Conservation (phyloP, 2,113 vertebrate species). For the Platanista minor region DNA sequence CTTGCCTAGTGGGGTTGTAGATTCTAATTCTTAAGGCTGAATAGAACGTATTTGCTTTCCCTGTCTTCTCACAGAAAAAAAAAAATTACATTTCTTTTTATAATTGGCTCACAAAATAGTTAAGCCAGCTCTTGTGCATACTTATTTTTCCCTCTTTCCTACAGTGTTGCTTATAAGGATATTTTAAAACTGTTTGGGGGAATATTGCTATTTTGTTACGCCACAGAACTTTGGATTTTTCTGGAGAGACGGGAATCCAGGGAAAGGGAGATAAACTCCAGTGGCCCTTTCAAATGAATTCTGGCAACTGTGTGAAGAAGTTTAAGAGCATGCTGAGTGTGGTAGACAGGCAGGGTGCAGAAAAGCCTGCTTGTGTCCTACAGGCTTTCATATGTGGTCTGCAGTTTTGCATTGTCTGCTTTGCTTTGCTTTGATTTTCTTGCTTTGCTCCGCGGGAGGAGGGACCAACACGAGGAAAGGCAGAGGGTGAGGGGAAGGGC, state of each 20-base stretch:
- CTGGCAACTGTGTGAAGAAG: background rate
- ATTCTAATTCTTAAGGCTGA: background rate
- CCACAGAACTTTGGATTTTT: background rate
- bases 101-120: background rate
- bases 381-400: background rate
- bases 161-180: background rate
- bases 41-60: background rate
- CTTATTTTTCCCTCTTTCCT: background rate
- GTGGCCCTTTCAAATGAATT: background rate
- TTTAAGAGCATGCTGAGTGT: background rate
- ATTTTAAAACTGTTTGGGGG: constrained; percentile 6
- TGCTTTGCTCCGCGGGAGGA: background rate
- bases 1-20: background rate
- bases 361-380: background rate
- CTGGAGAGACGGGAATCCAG: background rate
- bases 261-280: background rate
- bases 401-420: background rate
- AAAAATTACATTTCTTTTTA: constrained; percentile 32
- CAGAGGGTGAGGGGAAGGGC: background rate
- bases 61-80: background rate
- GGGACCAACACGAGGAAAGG: background rate
- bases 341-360: background rate
- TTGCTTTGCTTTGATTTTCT: background rate
- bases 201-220: constrained; percentile 18
- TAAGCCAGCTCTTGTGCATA: background rate